Evolutionary conservation across 2,113 vertebrate species (phyloP), one percentile per base, ranked within the genome.

Genomic region (Polypterus senegalus): DNA sequence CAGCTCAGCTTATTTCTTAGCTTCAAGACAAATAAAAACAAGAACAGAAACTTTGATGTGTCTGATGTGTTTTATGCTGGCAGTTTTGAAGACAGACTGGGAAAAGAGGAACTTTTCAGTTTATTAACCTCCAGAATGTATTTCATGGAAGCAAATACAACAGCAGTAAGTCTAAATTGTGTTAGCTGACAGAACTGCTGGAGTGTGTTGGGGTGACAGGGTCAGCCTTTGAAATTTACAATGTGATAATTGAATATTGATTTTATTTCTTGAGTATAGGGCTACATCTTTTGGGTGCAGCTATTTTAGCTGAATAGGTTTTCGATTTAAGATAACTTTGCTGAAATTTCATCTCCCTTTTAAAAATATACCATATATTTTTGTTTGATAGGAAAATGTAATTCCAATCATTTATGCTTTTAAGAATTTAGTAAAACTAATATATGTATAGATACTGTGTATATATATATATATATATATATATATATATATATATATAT

Each of bases 241-340:
- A 43, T 58, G 43, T n/a, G n/a, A 58, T 58, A 58, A 58, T 58
- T 58, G 56, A 58, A 44, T 45, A 58, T 58, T 45, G 56, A 44
- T 58, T 58, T 58, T 5, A 55, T 55, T 55, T 55, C 54, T 27
- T 8, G 9, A 55, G 43, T 10, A 6, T 5, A 55, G 9, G 43
- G 54, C 9, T 55, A 10, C 9, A 27, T 55, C 43, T 55, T 56
- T 27, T 56, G 54, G n/a, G 54, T 27, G 27, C 27, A 27, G 27
- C 27, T 27, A 27, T 27, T 27, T 27, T 2, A 27, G 27, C 27
- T 27, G 27, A 27, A 27, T 27, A 27, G 27, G 27, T 27, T 27
- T 27, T 27, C 27, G 27, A 27, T 27, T 27, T 27, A 27, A 27
- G 27, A 27, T 27, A 27, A 27, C 27, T 27, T 27, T 27, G 27